A percentile compares a stretch with the other conserved stretches of the same genome.
Conservation (phyloP, 2,113 vertebrate species). For the Embiotoca jacksoni region DNA sequence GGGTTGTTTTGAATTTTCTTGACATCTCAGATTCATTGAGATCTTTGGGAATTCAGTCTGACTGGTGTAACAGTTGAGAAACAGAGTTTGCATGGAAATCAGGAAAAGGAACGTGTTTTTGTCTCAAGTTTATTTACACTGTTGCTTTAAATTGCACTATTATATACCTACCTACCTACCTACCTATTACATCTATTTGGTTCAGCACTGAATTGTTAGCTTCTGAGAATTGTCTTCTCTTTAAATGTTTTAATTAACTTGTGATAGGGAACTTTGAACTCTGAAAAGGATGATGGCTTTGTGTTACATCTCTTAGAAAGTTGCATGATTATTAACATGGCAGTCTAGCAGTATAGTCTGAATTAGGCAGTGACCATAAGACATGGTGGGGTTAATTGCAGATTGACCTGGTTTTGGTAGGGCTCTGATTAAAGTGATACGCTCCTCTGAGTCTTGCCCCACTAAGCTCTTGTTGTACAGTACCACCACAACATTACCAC, state of each 20-base stretch:
- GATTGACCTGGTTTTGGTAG: slow-evolving; percentile 68
- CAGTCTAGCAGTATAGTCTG: slow-evolving; percentile 5
- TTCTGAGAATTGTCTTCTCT: neutral
- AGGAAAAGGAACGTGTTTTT: neutral
- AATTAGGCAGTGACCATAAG: slow-evolving; percentile 52
- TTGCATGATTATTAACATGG: slow-evolving; percentile 4
- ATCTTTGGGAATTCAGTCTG: neutral
- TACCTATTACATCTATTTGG: neutral
- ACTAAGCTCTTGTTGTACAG: slow-evolving; percentile 42
- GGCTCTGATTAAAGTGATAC: slow-evolving; percentile 67
- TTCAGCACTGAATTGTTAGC: neutral
- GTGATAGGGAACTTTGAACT: neutral
- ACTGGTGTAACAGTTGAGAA: neutral
- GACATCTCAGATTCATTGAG: slow-evolving; percentile 4
- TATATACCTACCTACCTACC: too few relatives aligned
- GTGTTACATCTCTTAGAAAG: slow-evolving; percentile 1
- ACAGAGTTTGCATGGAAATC: neutral
- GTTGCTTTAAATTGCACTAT: neutral
- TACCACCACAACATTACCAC: slow-evolving; percentile 19
- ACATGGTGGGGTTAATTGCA: slow-evolving; percentile 67
- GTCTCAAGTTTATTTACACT: neutral
- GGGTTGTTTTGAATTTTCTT: neutral
- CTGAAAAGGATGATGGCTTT: neutral
- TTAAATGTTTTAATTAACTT: neutral
- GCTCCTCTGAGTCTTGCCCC: slow-evolving; percentile 40